Evolutionary conservation across 2,888 invertebrate genomes (phyloP).

Genomic region (Carcina quercana): DNA sequence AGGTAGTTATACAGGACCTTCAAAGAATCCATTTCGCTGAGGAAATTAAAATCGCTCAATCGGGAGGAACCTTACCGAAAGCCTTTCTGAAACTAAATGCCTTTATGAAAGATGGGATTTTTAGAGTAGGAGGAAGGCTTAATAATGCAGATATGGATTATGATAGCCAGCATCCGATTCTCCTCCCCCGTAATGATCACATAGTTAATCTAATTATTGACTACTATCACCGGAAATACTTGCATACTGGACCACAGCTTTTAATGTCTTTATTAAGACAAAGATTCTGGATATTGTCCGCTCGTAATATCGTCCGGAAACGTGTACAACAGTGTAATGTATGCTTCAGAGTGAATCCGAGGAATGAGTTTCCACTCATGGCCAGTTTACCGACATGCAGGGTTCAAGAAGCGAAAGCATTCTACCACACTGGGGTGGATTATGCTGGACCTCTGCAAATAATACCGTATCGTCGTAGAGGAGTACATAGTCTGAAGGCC

Average conservation of each 20-base stretch:
- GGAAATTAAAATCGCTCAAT: neutral
- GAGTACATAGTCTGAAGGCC: constrained; percentile 5
- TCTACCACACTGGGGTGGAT: constrained; percentile 6
- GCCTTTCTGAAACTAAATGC: neutral
- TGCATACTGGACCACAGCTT: constrained; percentile 8
- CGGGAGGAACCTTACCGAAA: neutral
- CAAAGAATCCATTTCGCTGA: neutral
- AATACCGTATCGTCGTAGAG: constrained; percentile 2
- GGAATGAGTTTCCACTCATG: constrained; percentile 7
- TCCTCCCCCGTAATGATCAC: neutral
- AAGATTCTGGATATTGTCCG: constrained; percentile 7
- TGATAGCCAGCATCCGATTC: neutral
- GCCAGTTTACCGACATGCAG: constrained; percentile 7
- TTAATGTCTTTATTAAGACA: constrained; percentile 7
- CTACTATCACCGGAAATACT: constrained; percentile 4
- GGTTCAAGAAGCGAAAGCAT: constrained; percentile 5
- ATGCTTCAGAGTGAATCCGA: constrained; percentile 5
- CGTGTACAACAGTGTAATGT: neutral
- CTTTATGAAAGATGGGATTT: neutral
- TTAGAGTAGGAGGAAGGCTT: constrained; percentile 3
- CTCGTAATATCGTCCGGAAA: neutral
- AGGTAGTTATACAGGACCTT: neutral
- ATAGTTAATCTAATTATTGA: constrained; percentile 3
- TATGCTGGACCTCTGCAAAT: constrained; percentile 7
- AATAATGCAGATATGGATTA: constrained; percentile 3